Evolutionary conservation across 2,797 vertebrate genomes (phyloP).

Genomic region (Eremophila alpestris): DNA sequence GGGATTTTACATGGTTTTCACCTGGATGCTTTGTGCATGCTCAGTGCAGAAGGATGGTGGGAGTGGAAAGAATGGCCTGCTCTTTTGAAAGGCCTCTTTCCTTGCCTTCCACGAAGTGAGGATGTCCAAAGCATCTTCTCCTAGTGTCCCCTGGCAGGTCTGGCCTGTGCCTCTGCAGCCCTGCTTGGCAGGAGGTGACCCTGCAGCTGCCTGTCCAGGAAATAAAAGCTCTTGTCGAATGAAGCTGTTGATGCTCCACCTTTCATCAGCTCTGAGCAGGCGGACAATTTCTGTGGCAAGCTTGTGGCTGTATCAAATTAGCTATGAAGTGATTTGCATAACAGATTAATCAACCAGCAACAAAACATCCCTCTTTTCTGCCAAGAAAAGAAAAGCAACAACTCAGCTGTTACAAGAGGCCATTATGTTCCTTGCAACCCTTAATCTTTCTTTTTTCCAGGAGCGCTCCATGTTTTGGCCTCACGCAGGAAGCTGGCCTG

Average conservation of each 20-base stretch:
- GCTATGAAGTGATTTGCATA: slow-evolving; percentile 60
- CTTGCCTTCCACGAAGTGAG: background rate
- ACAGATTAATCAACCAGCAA: slow-evolving; percentile 62
- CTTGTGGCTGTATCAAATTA: slow-evolving; percentile 47
- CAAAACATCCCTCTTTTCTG: slow-evolving; percentile 32
- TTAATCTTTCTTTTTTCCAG: slow-evolving; percentile 38
- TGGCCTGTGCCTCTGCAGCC: background rate
- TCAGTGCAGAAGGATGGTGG: background rate
- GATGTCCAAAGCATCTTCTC: background rate
- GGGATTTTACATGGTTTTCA: background rate
- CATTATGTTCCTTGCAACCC: slow-evolving; percentile 54
- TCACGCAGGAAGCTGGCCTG: slow-evolving; percentile 37
- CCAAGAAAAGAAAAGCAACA: slow-evolving; percentile 49
- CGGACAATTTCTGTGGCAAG: background rate
- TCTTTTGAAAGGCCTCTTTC: background rate
- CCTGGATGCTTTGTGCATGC: background rate
- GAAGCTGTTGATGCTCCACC: background rate
- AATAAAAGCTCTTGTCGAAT: background rate
- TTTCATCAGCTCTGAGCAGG: background rate
- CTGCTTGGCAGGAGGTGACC: background rate
- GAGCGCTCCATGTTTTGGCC: slow-evolving; percentile 1
- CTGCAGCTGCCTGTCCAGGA: slow-evolving; percentile 13
- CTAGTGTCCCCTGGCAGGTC: background rate
- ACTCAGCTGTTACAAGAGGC: slow-evolving; percentile 43
- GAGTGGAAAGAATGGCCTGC: background rate